Evolutionary conservation across 2,888 invertebrate species (phyloP).

Genomic region (Odontocerum albicorne): DNA sequence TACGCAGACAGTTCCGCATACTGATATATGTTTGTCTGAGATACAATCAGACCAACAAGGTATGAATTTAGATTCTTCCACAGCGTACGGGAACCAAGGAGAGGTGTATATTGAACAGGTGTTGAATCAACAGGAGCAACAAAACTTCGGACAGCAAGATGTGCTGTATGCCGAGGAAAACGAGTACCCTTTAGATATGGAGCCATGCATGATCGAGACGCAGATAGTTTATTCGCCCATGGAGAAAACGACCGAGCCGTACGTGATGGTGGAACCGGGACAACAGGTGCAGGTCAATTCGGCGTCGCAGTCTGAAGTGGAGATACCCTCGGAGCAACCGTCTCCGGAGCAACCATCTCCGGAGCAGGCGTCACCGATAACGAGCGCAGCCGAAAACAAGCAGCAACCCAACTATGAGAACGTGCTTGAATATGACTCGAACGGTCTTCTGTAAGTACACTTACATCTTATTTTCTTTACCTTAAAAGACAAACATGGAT

Average conservation of each 20-base stretch:
- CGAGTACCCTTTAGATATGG: background rate
- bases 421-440: background rate
- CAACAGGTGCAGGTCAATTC: background rate
- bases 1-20: background rate
- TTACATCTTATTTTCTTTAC: too few species aligned
- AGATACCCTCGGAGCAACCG: background rate
- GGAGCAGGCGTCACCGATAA: background rate
- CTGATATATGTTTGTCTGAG: too few species aligned
- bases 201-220: background rate
- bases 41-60: background rate
- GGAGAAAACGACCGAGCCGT: background rate
- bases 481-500: too few species aligned
- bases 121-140: background rate
- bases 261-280: background rate
- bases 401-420: background rate
- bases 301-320: too few species aligned
- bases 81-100: background rate
- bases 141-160: background rate
- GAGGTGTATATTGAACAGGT: background rate
- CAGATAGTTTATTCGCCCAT: background rate
- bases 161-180: background rate
- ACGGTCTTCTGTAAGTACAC: slow-evolving; percentile 3
- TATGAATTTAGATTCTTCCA: background rate
- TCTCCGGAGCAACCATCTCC: background rate
- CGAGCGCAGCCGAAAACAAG: background rate